These are phyloP conservation scores for Mylabris phalerata DNA, from an alignment of 1,140 invertebrate genomes.

Conservation along the genomic window DNA sequence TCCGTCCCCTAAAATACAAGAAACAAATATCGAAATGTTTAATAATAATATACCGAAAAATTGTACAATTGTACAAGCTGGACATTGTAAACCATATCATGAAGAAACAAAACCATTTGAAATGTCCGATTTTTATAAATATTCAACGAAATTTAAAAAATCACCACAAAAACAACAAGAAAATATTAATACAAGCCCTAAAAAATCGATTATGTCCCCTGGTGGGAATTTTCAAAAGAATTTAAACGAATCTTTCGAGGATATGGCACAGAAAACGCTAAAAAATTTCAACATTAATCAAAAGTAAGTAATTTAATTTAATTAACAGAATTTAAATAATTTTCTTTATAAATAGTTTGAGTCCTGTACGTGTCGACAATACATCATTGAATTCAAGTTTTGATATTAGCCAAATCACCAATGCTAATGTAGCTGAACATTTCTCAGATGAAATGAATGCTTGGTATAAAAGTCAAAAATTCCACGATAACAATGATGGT, in stretches of 20 bases:
- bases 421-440: constrained; percentile 30
- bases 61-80: constrained; percentile 76
- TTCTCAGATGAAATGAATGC: constrained; percentile 39
- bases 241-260: constrained; percentile 25
- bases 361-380: constrained; percentile 18
- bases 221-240: constrained; percentile 13
- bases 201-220: background rate
- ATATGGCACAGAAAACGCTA: constrained; percentile 5
- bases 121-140: constrained; percentile 96
- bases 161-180: constrained; percentile 26
- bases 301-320: no score
- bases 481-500: constrained; percentile 27
- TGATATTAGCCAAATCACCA: constrained; percentile 28
- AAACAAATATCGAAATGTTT: constrained; percentile 37
- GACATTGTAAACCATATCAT: constrained; percentile 84
- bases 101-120: constrained; percentile 94
- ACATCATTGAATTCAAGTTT: constrained; percentile 29
- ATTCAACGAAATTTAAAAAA: constrained; percentile 73
- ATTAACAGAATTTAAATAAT: background rate
- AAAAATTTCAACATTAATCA: no score
- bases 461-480: constrained; percentile 36
- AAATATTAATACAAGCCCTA: background rate
- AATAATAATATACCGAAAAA: constrained; percentile 62
- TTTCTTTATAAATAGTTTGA: constrained; percentile 5
- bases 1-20: constrained; percentile 36